Evolutionary conservation across 37 sponge, comb jelly and placozoan species (phyloP), one percentile per base, ranked within the genome.

Genomic region (Mnemiopsis leidyi): DNA sequence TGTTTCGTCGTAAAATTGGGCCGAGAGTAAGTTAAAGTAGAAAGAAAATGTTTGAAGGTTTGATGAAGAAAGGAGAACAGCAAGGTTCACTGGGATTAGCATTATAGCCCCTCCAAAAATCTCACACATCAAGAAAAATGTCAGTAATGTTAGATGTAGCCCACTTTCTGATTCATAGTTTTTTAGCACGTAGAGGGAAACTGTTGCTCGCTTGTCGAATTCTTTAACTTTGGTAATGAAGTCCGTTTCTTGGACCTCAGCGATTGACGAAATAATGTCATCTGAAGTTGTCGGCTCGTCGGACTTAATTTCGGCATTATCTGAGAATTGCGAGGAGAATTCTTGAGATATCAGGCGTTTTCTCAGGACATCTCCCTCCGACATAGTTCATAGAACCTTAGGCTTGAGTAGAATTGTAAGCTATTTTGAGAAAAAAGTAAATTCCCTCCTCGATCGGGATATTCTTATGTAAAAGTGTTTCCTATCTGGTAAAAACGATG

Each of bases 291-390:
- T 13, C 5, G 61, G 9, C 13, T 48, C 61, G 13, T 18, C 61
- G 9, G 61, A 48, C 9, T 13, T 48, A 13, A 48, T 48, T 18
- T 48, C 61, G 61, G 61, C 61, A 48, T 48, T 13, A 18, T 71
- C 75, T n/a, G 75, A 71, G n/a, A 28, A 5, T n/a, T n/a, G 25
- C 20, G 75, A 28, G 30, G 75, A 5, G 75, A 23, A 28, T 29
- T 71, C 75, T 28, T 71, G 75, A 9, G 90, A 85, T 13, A 85
- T 85, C 26, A 85, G 48, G 3, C 90, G 90, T 26, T 85, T 85
- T 48, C 61, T 48, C 13, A 48, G 61, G 61, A 48, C 61, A 5
- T 48, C 61, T 5, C 61, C 13, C 61, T 18, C 13, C 61, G 61
- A 48, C n/a, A n/a, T n/a, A n/a, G n/a, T n/a, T n/a, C n/a, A n/a